phyloP scores from a whole-genome alignment of 2,888 invertebrate species.

The Caenorhabditis virilis region DNA sequence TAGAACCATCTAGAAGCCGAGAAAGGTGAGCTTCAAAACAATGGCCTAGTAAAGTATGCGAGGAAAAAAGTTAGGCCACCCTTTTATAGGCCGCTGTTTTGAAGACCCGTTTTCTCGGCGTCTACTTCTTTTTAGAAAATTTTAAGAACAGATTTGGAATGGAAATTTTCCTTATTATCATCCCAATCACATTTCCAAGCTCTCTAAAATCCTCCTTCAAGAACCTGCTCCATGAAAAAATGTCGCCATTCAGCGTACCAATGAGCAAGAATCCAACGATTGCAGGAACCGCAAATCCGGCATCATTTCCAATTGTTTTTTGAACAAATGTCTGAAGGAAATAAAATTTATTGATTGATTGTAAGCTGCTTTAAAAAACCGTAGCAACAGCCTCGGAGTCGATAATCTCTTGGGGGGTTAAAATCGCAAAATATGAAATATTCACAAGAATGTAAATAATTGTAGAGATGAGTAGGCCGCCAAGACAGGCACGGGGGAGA shows the following conservation, averaged over 20 bases:
- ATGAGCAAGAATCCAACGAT: slow-evolving; percentile 47
- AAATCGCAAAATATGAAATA: slow-evolving; percentile 43
- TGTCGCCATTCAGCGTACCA: slow-evolving; percentile 48
- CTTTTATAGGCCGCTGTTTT: too few relatives aligned
- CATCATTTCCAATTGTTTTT: slow-evolving; percentile 41
- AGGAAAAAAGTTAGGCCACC: too few relatives aligned
- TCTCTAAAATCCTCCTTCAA: too few relatives aligned
- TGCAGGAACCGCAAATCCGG: slow-evolving; percentile 44
- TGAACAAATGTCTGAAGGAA: slow-evolving; percentile 41
- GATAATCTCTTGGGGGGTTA: slow-evolving; percentile 42
- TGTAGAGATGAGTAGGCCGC: slow-evolving; percentile 40
- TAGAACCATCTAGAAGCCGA: too few relatives aligned
- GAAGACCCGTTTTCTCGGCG: too few relatives aligned
- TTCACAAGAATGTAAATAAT: slow-evolving; percentile 44
- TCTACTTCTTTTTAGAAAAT: too few relatives aligned
- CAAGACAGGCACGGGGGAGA: slow-evolving; percentile 40
- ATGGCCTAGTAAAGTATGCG: too few relatives aligned
- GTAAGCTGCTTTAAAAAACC: too few relatives aligned
- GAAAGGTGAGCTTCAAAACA: too few relatives aligned
- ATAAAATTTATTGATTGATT: not conserved
- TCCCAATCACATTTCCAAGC: too few relatives aligned
- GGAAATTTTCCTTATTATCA: too few relatives aligned
- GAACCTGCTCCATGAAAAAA: slow-evolving; percentile 51
- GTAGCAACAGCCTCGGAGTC: slow-evolving; percentile 49
- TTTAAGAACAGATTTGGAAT: too few relatives aligned